phyloP scores from a whole-genome alignment of 2,888 invertebrate genomes.

The Orthosia incerta region DNA sequence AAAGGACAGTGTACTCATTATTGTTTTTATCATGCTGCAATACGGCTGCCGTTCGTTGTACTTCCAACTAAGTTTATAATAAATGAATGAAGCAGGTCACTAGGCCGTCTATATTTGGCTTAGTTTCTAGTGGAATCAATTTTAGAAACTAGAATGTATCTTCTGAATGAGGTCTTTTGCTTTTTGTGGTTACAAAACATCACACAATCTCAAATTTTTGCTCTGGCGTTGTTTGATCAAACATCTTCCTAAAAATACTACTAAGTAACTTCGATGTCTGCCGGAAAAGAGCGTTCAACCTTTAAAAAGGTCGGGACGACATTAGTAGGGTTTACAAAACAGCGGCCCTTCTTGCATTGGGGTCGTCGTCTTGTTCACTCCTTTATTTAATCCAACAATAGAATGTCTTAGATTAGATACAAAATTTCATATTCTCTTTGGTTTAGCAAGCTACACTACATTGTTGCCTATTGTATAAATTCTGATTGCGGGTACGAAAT shows the following conservation, averaged over 20 bases:
- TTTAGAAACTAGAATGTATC: conserved; percentile 4
- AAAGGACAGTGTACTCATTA: conserved; percentile 60
- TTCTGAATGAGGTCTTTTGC: background rate
- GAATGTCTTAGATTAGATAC: conserved; percentile 1
- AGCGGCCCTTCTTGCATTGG: conserved; percentile 18
- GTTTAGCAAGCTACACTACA: conserved; percentile 13
- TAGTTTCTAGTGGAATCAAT: conserved; percentile 30
- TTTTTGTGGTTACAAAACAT: background rate
- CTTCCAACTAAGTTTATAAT: conserved; percentile 33
- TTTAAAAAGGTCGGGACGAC: conserved; percentile 52
- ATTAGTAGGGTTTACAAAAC: conserved; percentile 41
- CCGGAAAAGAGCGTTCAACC: conserved; percentile 35
- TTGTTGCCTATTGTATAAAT: conserved; percentile 7
- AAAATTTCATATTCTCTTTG: conserved; percentile 14
- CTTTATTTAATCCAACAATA: conserved; percentile 30
- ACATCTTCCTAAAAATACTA: background rate
- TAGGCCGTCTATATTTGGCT: conserved; percentile 28
- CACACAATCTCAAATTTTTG: background rate
- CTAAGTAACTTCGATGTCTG: conserved; percentile 27
- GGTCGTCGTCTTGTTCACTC: conserved; percentile 15
- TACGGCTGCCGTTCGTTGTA: conserved; percentile 45
- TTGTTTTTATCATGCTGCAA: conserved; percentile 51
- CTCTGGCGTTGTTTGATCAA: background rate
- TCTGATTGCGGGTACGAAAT: conserved; percentile 16
- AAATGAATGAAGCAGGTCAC: conserved; percentile 33